Evolutionary conservation across 1,140 invertebrate species (phyloP), one percentile per base, ranked within the genome.

Genomic region (Bilobella aurantiaca): DNA sequence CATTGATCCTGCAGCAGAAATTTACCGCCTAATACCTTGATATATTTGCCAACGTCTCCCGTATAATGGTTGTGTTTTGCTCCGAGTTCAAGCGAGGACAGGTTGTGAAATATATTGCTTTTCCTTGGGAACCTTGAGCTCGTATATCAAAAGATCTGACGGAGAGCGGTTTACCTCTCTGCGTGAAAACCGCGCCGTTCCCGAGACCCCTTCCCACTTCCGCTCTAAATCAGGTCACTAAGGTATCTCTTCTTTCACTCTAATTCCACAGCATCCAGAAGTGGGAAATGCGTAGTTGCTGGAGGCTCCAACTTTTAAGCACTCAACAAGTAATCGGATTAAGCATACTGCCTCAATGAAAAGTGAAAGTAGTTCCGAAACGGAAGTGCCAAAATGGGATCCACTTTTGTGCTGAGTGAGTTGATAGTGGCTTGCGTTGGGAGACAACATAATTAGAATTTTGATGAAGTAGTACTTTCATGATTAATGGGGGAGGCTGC

Each of bases 381-480:
- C n/a, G n/a, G n/a, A n/a, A n/a, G n/a, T n/a, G n/a, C n/a, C n/a
- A 53, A 23, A 23, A 53, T 53, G 12, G 49, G 3, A 23, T 5
- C 8, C 49, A 53, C 12, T 23, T 3, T 5, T 5, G 12, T 53
- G 5, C 49, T 53, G 49, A 23, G 23, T 23, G 5, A 53, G 12
- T 53, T 53, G 14, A 16, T 23, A 5, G 23, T 16, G 21, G 5
- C 8, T 14, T 14, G 3, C 12, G 49, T 23, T 53, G 12, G 12
- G 14, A 53, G 49, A 53, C 49, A 53, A 53, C 49, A 53, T 53
- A 53, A 53, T 53, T 53, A 53, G 49, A 53, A 53, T 53, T 53
- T 53, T 53, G 49, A 53, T 53, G 49, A 53, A 53, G 49, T 53
- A 23, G 49, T 12, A 14, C 12, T 53, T 5, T 23, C 21, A 23